A percentile compares a stretch with the other conserved stretches of the same genome.
Conservation (phyloP, 2,113 vertebrate genomes). For the Protobothrops flavoviridis region DNA sequence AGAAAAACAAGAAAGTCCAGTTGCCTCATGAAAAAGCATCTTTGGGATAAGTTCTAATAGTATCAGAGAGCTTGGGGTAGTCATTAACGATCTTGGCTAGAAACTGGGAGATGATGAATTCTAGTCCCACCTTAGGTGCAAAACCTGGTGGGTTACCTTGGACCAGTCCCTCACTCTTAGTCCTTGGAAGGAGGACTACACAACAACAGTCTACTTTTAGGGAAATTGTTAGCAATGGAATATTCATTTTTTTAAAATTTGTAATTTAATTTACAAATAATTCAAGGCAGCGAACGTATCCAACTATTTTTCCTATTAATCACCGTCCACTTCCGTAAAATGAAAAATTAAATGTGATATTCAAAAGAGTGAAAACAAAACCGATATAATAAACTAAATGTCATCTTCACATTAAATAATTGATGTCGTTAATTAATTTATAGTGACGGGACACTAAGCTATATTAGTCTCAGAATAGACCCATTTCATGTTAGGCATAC, state of each 20-base stretch:
- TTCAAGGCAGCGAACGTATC: no score
- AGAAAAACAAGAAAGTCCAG: no score
- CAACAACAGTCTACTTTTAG: background rate
- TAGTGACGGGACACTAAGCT: background rate
- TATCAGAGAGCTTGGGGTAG: background rate
- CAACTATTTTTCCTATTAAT: background rate
- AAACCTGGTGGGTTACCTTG: background rate
- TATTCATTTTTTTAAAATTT: background rate
- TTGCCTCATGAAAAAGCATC: no score
- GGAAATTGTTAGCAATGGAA: background rate
- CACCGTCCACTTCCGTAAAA: background rate
- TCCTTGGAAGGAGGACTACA: background rate
- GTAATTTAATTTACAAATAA: no score
- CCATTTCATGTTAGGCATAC: background rate
- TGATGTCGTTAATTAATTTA: background rate
- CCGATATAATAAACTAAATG: background rate
- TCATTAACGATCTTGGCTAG: background rate
- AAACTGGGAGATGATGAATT: background rate
- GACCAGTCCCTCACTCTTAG: background rate
- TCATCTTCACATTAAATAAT: background rate
- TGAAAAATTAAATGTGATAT: background rate
- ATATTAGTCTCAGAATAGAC: background rate
- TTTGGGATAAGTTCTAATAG: constrained; percentile 19
- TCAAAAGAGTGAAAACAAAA: background rate
- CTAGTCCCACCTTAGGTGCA: background rate